Conservation (phyloP, 92 coral and sea anemone genomes). For the Porites rus region DNA sequence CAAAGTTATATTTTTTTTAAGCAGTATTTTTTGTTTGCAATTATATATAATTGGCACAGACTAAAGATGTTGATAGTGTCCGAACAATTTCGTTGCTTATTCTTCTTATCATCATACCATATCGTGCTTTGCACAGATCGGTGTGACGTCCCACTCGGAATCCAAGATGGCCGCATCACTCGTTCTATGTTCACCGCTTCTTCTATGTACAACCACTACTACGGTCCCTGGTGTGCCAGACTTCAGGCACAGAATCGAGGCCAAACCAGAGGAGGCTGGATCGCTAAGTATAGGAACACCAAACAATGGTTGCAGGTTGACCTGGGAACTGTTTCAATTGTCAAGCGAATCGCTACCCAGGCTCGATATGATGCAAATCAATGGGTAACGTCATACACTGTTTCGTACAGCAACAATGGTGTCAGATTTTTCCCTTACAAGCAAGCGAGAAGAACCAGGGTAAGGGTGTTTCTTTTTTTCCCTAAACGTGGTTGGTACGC, state of each 20-base stretch:
- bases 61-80: too few species aligned
- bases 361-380: conserved; percentile 72
- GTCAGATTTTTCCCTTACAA: conserved; percentile 66
- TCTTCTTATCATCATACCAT: too few species aligned
- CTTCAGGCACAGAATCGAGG: conserved; percentile 69
- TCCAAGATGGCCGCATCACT: conserved; percentile 83
- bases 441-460: conserved; percentile 61
- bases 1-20: too few species aligned
- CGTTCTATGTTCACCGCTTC: conserved; percentile 82
- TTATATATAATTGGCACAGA: too few species aligned
- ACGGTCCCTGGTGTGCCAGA: conserved; percentile 87
- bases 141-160: conserved; percentile 85
- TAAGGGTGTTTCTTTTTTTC: background rate
- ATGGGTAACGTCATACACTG: conserved; percentile 71
- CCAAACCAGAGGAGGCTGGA: conserved; percentile 77
- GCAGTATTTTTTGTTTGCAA: too few species aligned
- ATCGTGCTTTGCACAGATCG: conserved; percentile 48
- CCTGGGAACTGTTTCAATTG: conserved; percentile 54
- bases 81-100: too few species aligned
- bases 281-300: conserved; percentile 58
- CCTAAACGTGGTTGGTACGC: background rate
- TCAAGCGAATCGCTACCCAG: conserved; percentile 75
- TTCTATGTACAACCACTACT: conserved; percentile 63
- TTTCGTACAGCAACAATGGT: conserved; percentile 72
- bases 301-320: conserved; percentile 86